Evolutionary conservation across 2,888 invertebrate species (phyloP).

Genomic region (Chrysolina americana): DNA sequence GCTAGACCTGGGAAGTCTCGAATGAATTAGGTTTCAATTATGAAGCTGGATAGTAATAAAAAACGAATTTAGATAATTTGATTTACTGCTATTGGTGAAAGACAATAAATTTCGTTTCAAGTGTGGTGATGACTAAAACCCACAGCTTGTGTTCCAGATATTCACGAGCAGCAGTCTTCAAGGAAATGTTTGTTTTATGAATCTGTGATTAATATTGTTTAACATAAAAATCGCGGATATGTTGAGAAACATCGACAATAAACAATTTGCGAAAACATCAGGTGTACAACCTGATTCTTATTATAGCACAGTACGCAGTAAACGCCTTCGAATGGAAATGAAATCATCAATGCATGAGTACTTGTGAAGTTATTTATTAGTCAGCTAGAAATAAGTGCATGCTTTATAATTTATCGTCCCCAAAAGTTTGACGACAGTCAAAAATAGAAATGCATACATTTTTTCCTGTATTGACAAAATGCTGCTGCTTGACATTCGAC

Average conservation of each 20-base stretch:
- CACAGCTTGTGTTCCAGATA: conserved; percentile 1
- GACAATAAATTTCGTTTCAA: conserved; percentile 8
- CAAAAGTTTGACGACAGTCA: not conserved
- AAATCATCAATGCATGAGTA: conserved; percentile 14
- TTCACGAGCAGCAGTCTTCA: not conserved
- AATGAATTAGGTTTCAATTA: conserved; percentile 2
- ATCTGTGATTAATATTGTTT: conserved; percentile 2
- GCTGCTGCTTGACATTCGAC: too few species aligned
- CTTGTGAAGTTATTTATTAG: conserved; percentile 1
- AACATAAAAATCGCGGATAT: not conserved
- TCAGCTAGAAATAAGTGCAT: not conserved
- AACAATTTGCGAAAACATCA: conserved; percentile 14
- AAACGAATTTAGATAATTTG: conserved; percentile 3
- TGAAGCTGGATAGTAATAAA: not conserved
- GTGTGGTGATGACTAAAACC: not conserved
- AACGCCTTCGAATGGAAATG: not conserved
- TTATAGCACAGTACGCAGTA: conserved; percentile 1
- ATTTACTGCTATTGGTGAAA: not conserved
- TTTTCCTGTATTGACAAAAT: too few species aligned
- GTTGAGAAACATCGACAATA: conserved; percentile 1
- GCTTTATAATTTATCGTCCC: not conserved
- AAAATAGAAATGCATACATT: too few species aligned
- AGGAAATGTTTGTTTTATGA: not conserved
- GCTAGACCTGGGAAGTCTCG: not conserved
- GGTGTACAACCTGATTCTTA: not conserved